Evolutionary conservation across 2,888 invertebrate genomes (phyloP), one percentile per base, ranked within the genome.

Genomic region (Ectemnius cavifrons): DNA sequence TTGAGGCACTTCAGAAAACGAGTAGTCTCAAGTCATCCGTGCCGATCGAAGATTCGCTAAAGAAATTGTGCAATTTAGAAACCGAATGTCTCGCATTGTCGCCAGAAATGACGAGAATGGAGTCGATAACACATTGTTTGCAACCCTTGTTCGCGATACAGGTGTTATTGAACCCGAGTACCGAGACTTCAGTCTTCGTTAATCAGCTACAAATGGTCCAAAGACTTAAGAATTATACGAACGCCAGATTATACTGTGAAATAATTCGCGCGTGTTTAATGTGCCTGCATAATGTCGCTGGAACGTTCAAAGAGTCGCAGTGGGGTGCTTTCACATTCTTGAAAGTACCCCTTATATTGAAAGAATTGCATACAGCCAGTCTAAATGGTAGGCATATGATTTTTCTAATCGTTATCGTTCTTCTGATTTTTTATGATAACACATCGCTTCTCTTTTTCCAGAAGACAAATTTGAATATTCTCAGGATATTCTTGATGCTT

Each of bases 261-360:
- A 93, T 98, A 45, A 95, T 98, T 83, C 93, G 98, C 78, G 96
- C 97, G 0, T 97, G 97, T 86, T 94, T 98, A 73, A 94, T 98
- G 86, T 97, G 97, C n/a, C 91, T 98, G 4, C 95, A 97, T 86
- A 97, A 97, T 90, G 96, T 96, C 0, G 95, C 95, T 65, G 96
- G 95, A 82, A 96, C 95, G 59, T 94, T 95, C 8, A 96, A 96
- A 83, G 97, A 98, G 86, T 95, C 97, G 4, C 94, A 97, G 85
- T 98, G 98, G 97, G 97, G 97, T 14, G 97, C 98, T 11, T 98
- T 98, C 88, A 96, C 97, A 0, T 98, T 98, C 88, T 93, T 98
- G 8, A 98, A 98, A 92, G 94, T 98, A 64, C 97, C 97, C 0
- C 94, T 95, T 86, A 94, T 97, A 61, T 92, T 97, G 60, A 94